A percentile compares a stretch with the other conserved stretches of the same genome.
phyloP scores from a whole-genome alignment of 2,888 invertebrate genomes.

The Drosophila sordidapex region DNA sequence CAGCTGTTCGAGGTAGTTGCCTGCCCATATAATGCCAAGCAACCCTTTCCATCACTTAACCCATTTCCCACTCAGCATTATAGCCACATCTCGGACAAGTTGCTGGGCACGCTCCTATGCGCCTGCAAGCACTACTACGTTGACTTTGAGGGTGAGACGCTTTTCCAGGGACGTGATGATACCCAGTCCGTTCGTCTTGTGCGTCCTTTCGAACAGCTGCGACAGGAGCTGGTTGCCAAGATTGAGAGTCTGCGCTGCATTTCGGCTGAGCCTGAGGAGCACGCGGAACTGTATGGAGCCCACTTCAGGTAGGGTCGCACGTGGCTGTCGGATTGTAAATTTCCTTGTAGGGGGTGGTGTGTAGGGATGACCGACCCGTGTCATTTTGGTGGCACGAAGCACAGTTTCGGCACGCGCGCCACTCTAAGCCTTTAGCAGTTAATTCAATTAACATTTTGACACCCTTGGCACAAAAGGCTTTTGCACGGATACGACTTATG shows the following conservation, averaged over 20 bases:
- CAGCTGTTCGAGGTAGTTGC: conserved; percentile 57
- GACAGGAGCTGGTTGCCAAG: conserved; percentile 87
- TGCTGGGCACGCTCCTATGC: conserved; percentile 95
- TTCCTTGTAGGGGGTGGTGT: not conserved
- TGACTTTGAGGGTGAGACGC: conserved; percentile 95
- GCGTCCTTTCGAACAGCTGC: conserved; percentile 90
- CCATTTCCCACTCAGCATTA: conserved; percentile 88
- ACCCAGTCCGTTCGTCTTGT: conserved; percentile 92
- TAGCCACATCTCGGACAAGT: conserved; percentile 94
- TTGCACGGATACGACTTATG: conserved; percentile 25
- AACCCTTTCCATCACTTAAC: not conserved
- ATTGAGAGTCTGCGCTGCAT: conserved; percentile 85
- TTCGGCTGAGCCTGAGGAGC: conserved; percentile 18
- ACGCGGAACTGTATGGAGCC: conserved; percentile 23
- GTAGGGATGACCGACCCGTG: conserved; percentile 49
- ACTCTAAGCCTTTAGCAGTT: conserved; percentile 56
- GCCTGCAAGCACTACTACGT: conserved; percentile 95
- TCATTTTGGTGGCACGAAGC: conserved; percentile 30
- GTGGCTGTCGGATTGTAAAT: conserved; percentile 19
- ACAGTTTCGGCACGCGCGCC: conserved; percentile 60
- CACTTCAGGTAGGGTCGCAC: conserved; percentile 17
- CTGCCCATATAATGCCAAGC: not conserved
- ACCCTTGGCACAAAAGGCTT: conserved; percentile 6
- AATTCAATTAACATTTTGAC: conserved; percentile 67
- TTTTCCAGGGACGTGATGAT: conserved; percentile 96